phyloP scores from a whole-genome alignment of 1,140 invertebrate genomes.

The Hylyphantes graminicola region DNA sequence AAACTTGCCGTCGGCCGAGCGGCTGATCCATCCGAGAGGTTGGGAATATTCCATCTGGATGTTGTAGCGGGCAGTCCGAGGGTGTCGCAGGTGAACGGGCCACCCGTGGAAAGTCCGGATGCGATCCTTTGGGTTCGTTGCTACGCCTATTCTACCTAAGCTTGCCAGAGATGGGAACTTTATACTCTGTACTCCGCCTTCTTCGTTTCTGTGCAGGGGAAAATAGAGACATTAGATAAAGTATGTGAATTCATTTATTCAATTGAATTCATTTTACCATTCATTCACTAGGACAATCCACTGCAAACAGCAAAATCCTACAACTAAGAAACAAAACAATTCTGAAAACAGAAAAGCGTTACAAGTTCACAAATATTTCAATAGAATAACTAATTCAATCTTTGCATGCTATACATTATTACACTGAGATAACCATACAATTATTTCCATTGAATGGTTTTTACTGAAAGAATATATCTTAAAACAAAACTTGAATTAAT shows the following conservation, averaged over 20 bases:
- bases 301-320: too few species aligned
- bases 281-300: too few species aligned
- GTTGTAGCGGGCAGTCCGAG: slow-evolving; percentile 62
- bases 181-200: slow-evolving; percentile 64
- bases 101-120: slow-evolving; percentile 56
- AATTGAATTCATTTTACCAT: too few species aligned
- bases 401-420: too few species aligned
- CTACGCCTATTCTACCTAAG: slow-evolving; percentile 59
- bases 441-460: too few species aligned
- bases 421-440: too few species aligned
- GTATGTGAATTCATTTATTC: too few species aligned
- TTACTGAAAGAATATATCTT: too few species aligned
- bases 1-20: slow-evolving; percentile 79
- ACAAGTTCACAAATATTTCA: too few species aligned
- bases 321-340: too few species aligned
- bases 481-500: not conserved
- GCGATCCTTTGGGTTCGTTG: slow-evolving; percentile 46
- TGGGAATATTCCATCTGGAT: slow-evolving; percentile 66
- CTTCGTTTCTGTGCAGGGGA: slow-evolving; percentile 58
- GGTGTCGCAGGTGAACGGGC: slow-evolving; percentile 56
- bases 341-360: too few species aligned
- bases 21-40: slow-evolving; percentile 75
- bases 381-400: too few species aligned
- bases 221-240: not conserved
- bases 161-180: slow-evolving; percentile 67